Conservation (phyloP, 2,113 vertebrate genomes). For the Acrocephalus kingi region DNA sequence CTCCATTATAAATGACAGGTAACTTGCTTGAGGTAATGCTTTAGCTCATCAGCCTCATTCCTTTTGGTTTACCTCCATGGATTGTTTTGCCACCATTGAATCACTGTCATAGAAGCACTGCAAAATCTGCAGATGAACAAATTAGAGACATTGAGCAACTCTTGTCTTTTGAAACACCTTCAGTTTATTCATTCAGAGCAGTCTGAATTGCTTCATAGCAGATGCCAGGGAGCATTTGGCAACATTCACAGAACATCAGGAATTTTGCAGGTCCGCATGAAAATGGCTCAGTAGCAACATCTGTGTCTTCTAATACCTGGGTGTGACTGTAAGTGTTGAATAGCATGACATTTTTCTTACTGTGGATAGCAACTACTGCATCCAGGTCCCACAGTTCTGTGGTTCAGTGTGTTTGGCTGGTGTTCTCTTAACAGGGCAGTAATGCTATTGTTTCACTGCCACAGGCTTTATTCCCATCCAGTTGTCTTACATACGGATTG, state of each 20-base stretch:
- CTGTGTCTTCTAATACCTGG: neutral
- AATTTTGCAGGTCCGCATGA: neutral
- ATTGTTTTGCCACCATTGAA: neutral
- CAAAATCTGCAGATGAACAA: neutral
- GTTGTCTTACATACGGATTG: accelerated
- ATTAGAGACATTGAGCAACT: neutral
- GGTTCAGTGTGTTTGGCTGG: neutral
- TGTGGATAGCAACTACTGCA: neutral
- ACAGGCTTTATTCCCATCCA: neutral
- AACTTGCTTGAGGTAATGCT: neutral
- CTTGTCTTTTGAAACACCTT: neutral
- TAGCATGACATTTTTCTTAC: neutral
- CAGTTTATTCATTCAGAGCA: neutral
- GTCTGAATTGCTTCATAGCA: neutral
- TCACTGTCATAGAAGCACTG: neutral
- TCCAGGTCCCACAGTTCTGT: neutral
- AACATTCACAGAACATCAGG: neutral
- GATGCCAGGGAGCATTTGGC: neutral
- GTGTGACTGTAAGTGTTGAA: neutral
- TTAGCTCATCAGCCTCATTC: neutral
- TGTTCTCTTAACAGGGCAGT: neutral
- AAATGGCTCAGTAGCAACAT: neutral
- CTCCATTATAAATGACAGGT: neutral
- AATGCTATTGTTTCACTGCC: neutral
- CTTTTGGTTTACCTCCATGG: neutral